phyloP scores from a whole-genome alignment of 2,888 invertebrate genomes.

The Callyntrura guangdongensis region DNA sequence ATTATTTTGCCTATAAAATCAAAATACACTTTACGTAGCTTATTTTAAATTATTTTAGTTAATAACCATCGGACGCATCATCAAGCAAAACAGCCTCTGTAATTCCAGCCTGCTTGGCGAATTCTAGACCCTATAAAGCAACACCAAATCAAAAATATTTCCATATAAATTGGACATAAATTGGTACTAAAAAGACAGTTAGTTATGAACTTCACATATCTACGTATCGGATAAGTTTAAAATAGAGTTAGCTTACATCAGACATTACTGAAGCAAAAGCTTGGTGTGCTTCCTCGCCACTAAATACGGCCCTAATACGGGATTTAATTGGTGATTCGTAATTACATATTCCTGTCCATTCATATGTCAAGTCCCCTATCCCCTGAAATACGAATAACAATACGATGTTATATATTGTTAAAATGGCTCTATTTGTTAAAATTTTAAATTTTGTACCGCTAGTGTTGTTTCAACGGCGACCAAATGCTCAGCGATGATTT shows the following conservation, averaged over 20 bases:
- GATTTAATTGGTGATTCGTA: conserved; percentile 67
- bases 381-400: conserved; percentile 60
- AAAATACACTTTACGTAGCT: background rate
- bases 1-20: background rate
- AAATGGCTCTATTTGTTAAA: no score
- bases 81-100: conserved; percentile 76
- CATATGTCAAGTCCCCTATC: conserved; percentile 74
- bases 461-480: conserved; percentile 79
- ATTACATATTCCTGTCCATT: conserved; percentile 78
- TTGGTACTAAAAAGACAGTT: no score
- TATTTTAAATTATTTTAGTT: background rate
- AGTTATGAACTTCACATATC: no score
- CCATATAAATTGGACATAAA: no score
- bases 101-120: conserved; percentile 79
- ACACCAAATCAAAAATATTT: background rate
- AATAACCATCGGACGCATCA: conserved; percentile 51
- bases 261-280: conserved; percentile 77
- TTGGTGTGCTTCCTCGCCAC: conserved; percentile 78
- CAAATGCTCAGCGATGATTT: conserved; percentile 77
- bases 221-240: background rate
- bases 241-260: conserved; percentile 76
- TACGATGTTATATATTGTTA: no score
- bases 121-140: conserved; percentile 78
- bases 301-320: conserved; percentile 72
- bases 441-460: conserved; percentile 54